These are phyloP conservation scores for Luidia sarsii DNA, from an alignment of 53 echinoderm and acorn worm genomes.

Conservation along the genomic window DNA sequence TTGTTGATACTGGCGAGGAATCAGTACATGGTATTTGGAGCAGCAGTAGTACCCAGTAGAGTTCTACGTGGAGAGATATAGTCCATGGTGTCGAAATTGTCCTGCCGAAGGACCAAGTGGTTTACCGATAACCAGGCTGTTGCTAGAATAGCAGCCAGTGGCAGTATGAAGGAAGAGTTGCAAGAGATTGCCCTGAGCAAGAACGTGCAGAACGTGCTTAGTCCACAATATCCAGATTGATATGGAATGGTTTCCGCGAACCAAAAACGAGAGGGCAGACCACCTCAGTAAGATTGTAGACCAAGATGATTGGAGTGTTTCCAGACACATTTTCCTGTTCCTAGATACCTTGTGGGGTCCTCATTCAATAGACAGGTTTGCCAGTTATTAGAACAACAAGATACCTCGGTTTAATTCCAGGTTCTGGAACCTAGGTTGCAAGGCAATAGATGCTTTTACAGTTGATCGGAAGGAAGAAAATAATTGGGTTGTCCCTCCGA, in stretches of 20 bases:
- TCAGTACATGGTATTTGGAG: conserved; percentile 2
- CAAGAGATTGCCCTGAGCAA: background rate
- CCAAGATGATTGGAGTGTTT: conserved; percentile 14
- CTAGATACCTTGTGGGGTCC: conserved; percentile 1
- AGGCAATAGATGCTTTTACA: conserved; percentile 2
- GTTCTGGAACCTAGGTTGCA: conserved; percentile 8
- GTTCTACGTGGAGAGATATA: conserved; percentile 20
- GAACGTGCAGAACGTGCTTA: background rate
- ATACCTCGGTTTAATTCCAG: background rate
- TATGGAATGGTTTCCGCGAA: conserved; percentile 23
- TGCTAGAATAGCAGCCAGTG: background rate
- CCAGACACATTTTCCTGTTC: background rate
- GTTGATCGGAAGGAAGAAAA: background rate
- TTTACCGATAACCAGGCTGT: conserved; percentile 44
- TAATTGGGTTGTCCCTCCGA: conserved; percentile 26
- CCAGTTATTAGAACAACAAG: conserved; percentile 2
- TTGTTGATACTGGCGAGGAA: background rate
- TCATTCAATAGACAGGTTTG: conserved; percentile 40
- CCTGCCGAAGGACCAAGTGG: conserved; percentile 1
- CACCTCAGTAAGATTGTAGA: conserved; percentile 9
- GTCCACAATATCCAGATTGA: background rate
- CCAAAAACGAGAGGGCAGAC: conserved; percentile 11
- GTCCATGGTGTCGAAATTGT: background rate
- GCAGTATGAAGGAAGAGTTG: conserved; percentile 1
- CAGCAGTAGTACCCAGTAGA: background rate